Percentiles rank a stretch among this genome's conserved stretches.
These are phyloP conservation scores for Amphimallon solstitiale DNA, from an alignment of 2,888 invertebrate genomes.

Conservation along the genomic window DNA sequence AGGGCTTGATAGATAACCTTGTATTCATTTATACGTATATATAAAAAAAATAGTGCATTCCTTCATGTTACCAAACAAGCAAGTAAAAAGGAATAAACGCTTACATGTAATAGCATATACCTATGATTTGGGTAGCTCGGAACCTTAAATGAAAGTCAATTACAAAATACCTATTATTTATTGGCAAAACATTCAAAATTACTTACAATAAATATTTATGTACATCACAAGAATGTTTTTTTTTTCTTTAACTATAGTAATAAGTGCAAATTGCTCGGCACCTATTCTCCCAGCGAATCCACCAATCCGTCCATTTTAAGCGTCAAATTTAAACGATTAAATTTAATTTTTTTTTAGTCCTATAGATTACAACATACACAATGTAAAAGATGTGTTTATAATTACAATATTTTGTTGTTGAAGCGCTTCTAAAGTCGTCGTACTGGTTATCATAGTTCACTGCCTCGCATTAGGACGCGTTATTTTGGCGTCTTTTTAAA, in stretches of 20 bases:
- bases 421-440: too few species aligned
- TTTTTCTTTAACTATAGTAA: conserved; percentile 38
- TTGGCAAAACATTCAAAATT: conserved; percentile 50
- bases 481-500: not conserved
- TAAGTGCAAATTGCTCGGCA: conserved; percentile 13
- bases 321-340: not conserved
- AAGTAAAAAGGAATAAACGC: too few species aligned
- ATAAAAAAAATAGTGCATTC: too few species aligned
- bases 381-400: too few species aligned
- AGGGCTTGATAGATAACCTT: too few species aligned
- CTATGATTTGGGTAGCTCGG: too few species aligned
- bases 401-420: too few species aligned
- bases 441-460: not conserved
- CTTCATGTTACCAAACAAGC: too few species aligned
- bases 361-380: not conserved
- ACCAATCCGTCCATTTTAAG: not conserved
- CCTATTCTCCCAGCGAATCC: conserved; percentile 2
- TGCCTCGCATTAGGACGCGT: not conserved
- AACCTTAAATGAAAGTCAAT: conserved; percentile 36
- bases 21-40: too few species aligned
- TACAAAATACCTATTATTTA: conserved; percentile 56
- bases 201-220: conserved; percentile 47
- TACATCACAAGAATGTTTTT: conserved; percentile 50
- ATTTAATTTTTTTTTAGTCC: not conserved
- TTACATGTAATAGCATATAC: too few species aligned